Percentiles rank a stretch among this genome's conserved stretches.
Conservation (phyloP, 2,113 vertebrate genomes). For the Euleptes europaea region DNA sequence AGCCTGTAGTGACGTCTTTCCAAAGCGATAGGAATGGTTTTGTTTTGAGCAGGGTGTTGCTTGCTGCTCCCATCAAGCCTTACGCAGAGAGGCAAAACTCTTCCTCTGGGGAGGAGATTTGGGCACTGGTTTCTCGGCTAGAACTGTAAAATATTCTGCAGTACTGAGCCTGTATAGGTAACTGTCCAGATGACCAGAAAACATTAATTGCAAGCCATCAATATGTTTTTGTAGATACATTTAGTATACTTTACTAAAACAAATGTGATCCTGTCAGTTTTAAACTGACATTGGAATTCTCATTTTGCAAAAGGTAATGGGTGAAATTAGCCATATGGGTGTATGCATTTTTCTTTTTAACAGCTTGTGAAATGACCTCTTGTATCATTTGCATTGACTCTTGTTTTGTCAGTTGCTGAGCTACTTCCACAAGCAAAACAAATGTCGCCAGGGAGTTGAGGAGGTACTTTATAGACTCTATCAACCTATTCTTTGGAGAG, state of each 20-base stretch:
- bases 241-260: not conserved
- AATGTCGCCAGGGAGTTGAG: slow-evolving; percentile 83
- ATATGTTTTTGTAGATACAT: too few relatives aligned
- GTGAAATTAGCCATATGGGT: not conserved
- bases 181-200: too few relatives aligned
- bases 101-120: too few relatives aligned
- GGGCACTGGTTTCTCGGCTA: too few relatives aligned
- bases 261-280: not conserved
- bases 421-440: slow-evolving; percentile 88
- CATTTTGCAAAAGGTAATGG: not conserved
- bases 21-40: too few relatives aligned
- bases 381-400: not conserved
- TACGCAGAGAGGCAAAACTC: too few relatives aligned
- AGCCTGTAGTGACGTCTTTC: too few relatives aligned
- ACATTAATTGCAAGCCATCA: too few relatives aligned
- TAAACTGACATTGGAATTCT: not conserved
- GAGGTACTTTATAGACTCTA: slow-evolving; percentile 91
- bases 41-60: too few relatives aligned
- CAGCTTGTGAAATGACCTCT: not conserved
- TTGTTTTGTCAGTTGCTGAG: slow-evolving; percentile 79
- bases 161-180: too few relatives aligned
- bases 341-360: not conserved
- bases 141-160: too few relatives aligned
- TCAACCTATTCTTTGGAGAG: slow-evolving; percentile 92
- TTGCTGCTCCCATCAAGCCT: too few relatives aligned